Base-by-base conservation (phyloP, 2,888 invertebrate genomes). In the Chloromyia formosa region DNA sequence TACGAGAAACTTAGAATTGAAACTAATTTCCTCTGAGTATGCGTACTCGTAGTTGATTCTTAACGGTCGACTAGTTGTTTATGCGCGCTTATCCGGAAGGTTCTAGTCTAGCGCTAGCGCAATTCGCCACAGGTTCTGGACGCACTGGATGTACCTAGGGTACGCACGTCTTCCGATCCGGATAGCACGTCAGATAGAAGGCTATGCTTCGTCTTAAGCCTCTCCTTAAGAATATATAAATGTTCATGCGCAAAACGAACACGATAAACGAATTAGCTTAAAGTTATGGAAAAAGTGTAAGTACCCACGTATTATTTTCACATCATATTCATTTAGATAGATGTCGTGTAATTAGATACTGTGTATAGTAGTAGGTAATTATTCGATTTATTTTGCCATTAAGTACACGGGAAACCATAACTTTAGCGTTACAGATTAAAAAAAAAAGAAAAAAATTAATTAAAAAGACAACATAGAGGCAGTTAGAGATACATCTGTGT, bases 341-440 rank as follows among this genome's bases (percentile, higher is more conserved):
- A 76, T 66, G 58, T 76, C 72, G 66, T 76, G 76, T 74, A 76
- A 76, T 76, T 76, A 76, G 72, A 53, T n/a, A 58, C 27, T 61
- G 14, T 54, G 56, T 69, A 35, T 35, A 74, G 54, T 69, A 76
- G 64, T 64, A 74, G 49, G 73, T 56, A 76, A 76, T 76, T 76
- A 76, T 76, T 74, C 76, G 74, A 76, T 76, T 76, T 76, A 76
- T 76, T 76, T 76, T 66, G 27, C 76, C 42, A 71, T 71, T 71
- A 76, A 71, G 23, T 56, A 71, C 71, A 71, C 42, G 68, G 68
- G 23, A 54, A 69, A 69, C n/a, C 53, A 54, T 27, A 14, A 18
- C 68, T 54, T 62, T 35, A 23, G 49, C 49, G 2, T 49, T 49
- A 49, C 49, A n/a, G 49, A 12, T 12, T 12, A 5, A n/a, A n/a